These are phyloP conservation scores for Carettochelys insculpta DNA, from an alignment of 2,113 vertebrate genomes.

Conservation along the genomic window DNA sequence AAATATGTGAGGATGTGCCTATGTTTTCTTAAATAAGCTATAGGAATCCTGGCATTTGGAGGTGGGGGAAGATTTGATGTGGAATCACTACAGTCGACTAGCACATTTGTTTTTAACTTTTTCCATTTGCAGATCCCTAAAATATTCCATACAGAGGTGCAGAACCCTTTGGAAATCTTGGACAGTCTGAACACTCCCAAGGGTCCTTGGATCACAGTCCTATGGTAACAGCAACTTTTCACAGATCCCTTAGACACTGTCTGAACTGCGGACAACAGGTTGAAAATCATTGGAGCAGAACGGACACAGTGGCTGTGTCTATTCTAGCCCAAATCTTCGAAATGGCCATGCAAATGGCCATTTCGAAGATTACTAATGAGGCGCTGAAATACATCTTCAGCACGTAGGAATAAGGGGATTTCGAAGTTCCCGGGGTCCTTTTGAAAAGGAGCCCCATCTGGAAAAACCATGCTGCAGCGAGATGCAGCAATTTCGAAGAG, in stretches of 20 bases:
- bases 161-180: background rate
- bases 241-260: background rate
- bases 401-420: too few relatives aligned
- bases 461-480: too few relatives aligned
- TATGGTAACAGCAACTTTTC: background rate
- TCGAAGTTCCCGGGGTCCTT: too few relatives aligned
- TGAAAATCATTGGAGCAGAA: background rate
- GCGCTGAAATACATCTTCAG: too few relatives aligned
- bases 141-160: background rate
- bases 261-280: background rate
- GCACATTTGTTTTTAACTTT: background rate
- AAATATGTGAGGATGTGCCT: background rate
- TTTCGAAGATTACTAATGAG: too few relatives aligned
- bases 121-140: background rate
- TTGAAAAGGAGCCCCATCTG: too few relatives aligned
- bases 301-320: too few relatives aligned
- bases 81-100: background rate
- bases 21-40: background rate
- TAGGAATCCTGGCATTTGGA: background rate
- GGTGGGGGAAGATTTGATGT: background rate
- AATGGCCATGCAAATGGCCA: too few relatives aligned
- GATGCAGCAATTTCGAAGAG: too few relatives aligned
- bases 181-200: background rate
- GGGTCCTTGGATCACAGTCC: background rate
- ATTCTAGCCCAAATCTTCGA: too few relatives aligned